A percentile compares a stretch with the other conserved stretches of the same genome.
These are phyloP conservation scores for Salvelinus fontinalis DNA, from an alignment of 2,113 vertebrate genomes.

Conservation along the genomic window DNA sequence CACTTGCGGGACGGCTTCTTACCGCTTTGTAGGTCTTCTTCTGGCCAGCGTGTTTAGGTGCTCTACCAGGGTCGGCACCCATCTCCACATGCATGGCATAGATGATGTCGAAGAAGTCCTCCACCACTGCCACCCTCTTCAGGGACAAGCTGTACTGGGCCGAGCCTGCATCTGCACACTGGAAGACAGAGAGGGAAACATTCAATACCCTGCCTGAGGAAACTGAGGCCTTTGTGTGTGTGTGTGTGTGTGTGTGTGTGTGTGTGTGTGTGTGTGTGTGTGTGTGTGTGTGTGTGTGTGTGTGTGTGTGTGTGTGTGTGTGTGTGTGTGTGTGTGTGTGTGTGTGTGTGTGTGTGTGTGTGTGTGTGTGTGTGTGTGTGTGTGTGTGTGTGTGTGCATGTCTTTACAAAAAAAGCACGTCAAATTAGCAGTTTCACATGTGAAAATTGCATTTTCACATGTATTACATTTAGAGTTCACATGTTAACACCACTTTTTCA, in stretches of 20 bases:
- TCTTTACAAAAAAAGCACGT: no score
- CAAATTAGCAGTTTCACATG: no score
- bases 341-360: no score
- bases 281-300: no score
- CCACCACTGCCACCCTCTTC: conserved; percentile 96
- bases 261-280: no score
- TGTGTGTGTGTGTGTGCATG: not conserved
- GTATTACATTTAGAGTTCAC: no score
- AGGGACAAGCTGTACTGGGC: conserved; percentile 92
- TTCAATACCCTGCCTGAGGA: conserved; percentile 1
- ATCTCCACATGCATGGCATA: conserved; percentile 99
- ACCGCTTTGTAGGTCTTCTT: conserved; percentile 99
- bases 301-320: no score
- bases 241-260: no score
- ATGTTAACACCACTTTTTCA: no score
- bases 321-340: no score
- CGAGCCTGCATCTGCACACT: conserved; percentile 92
- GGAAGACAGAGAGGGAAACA: conserved; percentile 52
- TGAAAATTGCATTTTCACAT: no score
- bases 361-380: no score
- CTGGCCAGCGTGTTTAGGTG: conserved; percentile 95
- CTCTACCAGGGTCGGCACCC: conserved; percentile 89
- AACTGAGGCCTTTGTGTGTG: not conserved
- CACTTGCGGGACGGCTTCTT: conserved; percentile 54
- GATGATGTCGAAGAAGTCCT: conserved; percentile 99